Base-by-base conservation (phyloP, 2,888 invertebrate genomes). In the Smittia aterrima region DNA sequence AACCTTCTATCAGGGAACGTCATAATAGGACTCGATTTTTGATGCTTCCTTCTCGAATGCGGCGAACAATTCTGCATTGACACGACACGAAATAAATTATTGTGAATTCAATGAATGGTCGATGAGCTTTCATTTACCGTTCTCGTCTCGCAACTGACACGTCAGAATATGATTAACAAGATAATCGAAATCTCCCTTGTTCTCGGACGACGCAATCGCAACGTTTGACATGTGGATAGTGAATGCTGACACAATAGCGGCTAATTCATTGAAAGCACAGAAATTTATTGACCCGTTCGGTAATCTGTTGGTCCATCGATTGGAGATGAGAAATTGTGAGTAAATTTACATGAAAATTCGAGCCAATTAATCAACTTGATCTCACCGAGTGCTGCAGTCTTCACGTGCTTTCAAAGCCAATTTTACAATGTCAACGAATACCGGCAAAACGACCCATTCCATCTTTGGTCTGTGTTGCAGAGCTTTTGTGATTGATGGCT, bases 271-370 rank as follows among this genome's bases (percentile, higher is more conserved):
- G 78, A 83, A 83, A 76, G 83, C 83, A 76, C 78, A 89, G 80
- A 93, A 91, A 84, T 93, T 93, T 79, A 94, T 89, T 84, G 92
- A 92, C 75, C 92, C 93, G 83, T 92, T 92, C 76, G 91, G 90
- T 78, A 92, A 85, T 79, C 91, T 91, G 82, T 53, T 84, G 84
- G 47, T 47, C 78, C 11, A 47, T 2, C 16, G 16, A 22, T 4
- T 7, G 75, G 77, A 74, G 76, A 76, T 76, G 74, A 66, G 77
- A 77, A 76, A 54, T 70, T 22, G 68, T 4, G 3, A 20, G 6
- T 11, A 6, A 40, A 40, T 67, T 67, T 64, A 27, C 25, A 64
- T 64, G 64, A 67, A 40, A 67, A 41, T 1, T 18, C 9, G 24
- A 6, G 4, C 40, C 6, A 1, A 67, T 40, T 13, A 40, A 40